phyloP scores from a whole-genome alignment of 2,888 invertebrate genomes.

The Watsonalla cultraria region DNA sequence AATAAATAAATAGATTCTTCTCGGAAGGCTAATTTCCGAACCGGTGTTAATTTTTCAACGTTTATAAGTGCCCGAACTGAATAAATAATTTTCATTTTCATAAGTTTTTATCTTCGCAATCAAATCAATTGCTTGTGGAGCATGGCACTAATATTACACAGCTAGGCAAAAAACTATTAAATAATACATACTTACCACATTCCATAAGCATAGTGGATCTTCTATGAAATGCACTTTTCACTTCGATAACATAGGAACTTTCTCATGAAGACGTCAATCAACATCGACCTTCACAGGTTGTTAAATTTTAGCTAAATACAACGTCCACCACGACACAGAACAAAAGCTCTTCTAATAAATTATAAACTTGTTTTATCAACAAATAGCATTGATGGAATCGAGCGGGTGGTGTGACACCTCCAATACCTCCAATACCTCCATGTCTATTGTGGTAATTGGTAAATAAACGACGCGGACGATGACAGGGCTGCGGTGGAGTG shows the following conservation, averaged over 20 bases:
- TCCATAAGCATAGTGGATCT: slow-evolving; percentile 18
- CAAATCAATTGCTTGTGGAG: neutral
- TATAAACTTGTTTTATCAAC: neutral
- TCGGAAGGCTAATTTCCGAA: too few relatives aligned
- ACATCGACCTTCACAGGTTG: slow-evolving; percentile 27
- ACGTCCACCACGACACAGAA: neutral
- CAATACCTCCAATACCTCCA: slow-evolving; percentile 14
- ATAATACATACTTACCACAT: slow-evolving; percentile 28
- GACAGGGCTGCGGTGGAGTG: slow-evolving; percentile 23
- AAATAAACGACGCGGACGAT: slow-evolving; percentile 51
- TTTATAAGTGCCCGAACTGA: too few relatives aligned
- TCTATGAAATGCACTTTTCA: slow-evolving; percentile 29
- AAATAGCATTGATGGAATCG: slow-evolving; percentile 19
- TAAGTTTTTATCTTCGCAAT: too few relatives aligned
- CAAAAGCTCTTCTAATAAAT: neutral
- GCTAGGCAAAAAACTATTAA: neutral
- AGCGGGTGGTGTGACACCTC: slow-evolving; percentile 37
- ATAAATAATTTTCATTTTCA: too few relatives aligned
- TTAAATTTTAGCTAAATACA: neutral
- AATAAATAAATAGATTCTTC: too few relatives aligned
- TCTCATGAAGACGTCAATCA: slow-evolving; percentile 28
- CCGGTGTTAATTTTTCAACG: too few relatives aligned
- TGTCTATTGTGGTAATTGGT: slow-evolving; percentile 52
- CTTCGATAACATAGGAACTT: slow-evolving; percentile 25
- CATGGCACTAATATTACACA: neutral